A percentile compares a stretch with the other conserved stretches of the same genome.
phyloP scores from a whole-genome alignment of 2,113 vertebrate species.

The Anhinga anhinga region DNA sequence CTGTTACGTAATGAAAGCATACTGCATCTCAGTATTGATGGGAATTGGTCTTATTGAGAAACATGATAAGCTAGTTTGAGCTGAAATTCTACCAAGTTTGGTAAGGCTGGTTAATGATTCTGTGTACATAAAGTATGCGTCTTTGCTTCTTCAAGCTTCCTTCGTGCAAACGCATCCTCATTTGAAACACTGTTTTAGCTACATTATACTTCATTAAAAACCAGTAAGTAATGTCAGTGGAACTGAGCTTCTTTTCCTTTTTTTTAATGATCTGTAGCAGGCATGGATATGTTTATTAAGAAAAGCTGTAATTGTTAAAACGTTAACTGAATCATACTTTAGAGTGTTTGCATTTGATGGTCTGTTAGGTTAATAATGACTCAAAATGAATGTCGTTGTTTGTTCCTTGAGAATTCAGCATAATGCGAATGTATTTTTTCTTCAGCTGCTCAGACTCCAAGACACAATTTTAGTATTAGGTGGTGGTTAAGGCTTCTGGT shows the following conservation, averaged over 20 bases:
- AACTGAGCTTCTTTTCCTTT: not conserved
- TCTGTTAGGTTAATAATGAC: constrained; percentile 22
- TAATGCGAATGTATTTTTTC: not conserved
- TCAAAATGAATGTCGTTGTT: not conserved
- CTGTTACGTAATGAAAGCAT: not conserved
- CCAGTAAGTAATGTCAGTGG: not conserved
- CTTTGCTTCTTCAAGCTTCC: not conserved
- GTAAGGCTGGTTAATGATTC: not conserved
- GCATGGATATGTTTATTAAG: not conserved
- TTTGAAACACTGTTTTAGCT: not conserved
- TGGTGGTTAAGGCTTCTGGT: not conserved
- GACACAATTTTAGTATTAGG: not conserved
- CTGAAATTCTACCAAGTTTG: not conserved
- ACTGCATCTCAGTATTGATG: not conserved
- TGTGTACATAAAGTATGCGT: rapidly evolving
- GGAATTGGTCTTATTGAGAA: not conserved
- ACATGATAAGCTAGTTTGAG: rapidly evolving
- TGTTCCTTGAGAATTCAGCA: not conserved
- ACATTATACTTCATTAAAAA: not conserved
- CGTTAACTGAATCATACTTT: not conserved
- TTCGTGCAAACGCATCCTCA: not conserved
- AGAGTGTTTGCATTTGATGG: constrained; percentile 1
- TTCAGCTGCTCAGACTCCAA: not conserved
- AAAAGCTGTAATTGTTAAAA: constrained; percentile 15
- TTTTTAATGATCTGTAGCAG: not conserved